phyloP scores from a whole-genome alignment of 2,888 invertebrate genomes.

The Leptinotarsa peninsularis region DNA sequence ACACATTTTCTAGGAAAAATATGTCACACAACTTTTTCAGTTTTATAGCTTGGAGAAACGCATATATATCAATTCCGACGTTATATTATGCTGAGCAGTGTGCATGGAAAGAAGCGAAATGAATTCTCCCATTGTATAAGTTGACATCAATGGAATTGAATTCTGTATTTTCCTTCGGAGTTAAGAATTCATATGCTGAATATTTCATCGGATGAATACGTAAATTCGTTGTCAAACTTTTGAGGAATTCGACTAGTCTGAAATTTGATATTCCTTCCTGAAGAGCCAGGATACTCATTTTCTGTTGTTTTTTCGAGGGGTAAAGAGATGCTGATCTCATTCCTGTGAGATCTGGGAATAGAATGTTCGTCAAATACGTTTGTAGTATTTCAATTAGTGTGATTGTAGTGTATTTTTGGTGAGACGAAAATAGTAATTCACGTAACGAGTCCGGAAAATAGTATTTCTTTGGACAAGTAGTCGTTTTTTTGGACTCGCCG shows the following conservation, averaged over 20 bases:
- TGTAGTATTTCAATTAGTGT: no score
- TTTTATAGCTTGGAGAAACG: slow-evolving; percentile 2
- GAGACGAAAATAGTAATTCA: no score
- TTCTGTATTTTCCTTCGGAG: background rate
- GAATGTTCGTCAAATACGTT: no score
- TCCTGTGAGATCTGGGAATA: background rate
- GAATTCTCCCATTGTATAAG: slow-evolving; percentile 3
- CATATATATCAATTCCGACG: slow-evolving; percentile 11
- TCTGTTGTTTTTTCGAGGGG: background rate
- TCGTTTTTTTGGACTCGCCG: no score
- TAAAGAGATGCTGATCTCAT: background rate
- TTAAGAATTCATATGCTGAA: slow-evolving; percentile 2
- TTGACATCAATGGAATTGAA: slow-evolving; percentile 15
- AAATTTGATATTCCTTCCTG: background rate
- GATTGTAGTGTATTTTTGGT: no score
- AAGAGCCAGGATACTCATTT: background rate
- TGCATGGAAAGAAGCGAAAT: slow-evolving; percentile 8
- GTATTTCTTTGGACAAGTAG: no score
- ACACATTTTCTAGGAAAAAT: background rate
- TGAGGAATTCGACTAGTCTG: background rate
- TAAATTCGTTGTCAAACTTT: background rate
- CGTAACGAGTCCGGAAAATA: no score
- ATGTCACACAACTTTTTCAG: background rate
- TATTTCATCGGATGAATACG: slow-evolving; percentile 1
- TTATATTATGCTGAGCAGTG: background rate